Evolutionary conservation across 1,140 invertebrate genomes (phyloP).

Genomic region (Scaptomyza montana): DNA sequence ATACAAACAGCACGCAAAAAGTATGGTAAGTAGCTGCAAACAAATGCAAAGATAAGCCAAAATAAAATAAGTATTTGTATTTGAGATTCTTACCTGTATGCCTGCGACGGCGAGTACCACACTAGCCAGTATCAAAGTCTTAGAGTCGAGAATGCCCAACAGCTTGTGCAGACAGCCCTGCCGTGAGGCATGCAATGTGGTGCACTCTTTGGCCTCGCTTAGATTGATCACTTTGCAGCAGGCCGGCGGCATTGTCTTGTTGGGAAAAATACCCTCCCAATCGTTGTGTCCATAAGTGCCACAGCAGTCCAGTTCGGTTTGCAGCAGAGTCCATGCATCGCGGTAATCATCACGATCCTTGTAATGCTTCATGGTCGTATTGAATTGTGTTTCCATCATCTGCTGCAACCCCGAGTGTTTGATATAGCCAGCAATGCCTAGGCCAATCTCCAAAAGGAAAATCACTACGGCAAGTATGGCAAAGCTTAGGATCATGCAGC

Average conservation of each 20-base stretch:
- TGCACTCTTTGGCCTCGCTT: constrained; percentile 84
- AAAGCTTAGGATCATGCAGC: constrained; percentile 96
- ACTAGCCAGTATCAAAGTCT: constrained; percentile 89
- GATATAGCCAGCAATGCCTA: constrained; percentile 93
- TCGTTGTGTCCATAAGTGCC: constrained; percentile 89
- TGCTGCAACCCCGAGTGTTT: constrained; percentile 88
- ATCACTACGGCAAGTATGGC: constrained; percentile 91
- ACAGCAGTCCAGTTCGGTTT: constrained; percentile 92
- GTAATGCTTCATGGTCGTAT: constrained; percentile 88
- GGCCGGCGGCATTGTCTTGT: constrained; percentile 86
- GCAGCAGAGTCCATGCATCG: constrained; percentile 90
- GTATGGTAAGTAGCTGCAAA: constrained; percentile 92
- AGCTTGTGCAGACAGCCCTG: constrained; percentile 89
- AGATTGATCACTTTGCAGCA: constrained; percentile 88
- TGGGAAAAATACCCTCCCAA: constrained; percentile 86
- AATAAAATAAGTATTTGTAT: background rate
- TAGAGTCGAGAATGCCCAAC: constrained; percentile 87
- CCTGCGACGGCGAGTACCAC: constrained; percentile 91
- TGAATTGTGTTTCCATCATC: constrained; percentile 88
- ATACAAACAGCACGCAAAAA: constrained; percentile 95
- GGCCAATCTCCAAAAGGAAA: constrained; percentile 92
- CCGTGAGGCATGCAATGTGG: constrained; percentile 83
- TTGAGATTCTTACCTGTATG: constrained; percentile 86
- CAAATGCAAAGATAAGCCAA: constrained; percentile 41
- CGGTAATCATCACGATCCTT: constrained; percentile 86